Evolutionary conservation across 2,113 vertebrate species (phyloP).

Genomic region (Poeciliopsis prolifica): DNA sequence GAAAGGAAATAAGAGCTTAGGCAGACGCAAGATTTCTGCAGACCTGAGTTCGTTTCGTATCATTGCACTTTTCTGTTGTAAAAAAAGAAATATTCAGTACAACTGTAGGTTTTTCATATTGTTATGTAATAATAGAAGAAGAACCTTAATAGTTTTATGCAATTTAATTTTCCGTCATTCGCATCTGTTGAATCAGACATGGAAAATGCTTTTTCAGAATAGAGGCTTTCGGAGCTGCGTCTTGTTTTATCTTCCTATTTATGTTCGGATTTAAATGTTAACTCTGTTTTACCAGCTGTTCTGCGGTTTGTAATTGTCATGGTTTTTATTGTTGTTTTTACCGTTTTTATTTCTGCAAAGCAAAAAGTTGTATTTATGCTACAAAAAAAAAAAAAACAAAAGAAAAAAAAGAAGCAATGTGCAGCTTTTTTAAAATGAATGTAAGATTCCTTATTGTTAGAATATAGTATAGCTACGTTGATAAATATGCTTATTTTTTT

Average conservation of each 20-base stretch:
- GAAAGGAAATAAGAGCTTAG: constrained; percentile 14
- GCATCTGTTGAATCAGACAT: background rate
- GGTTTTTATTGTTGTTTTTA: constrained; percentile 19
- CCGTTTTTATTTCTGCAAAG: constrained; percentile 9
- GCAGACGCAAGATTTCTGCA: constrained; percentile 1
- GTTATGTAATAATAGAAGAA: constrained; percentile 16
- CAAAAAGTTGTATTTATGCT: constrained; percentile 34
- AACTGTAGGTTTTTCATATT: background rate
- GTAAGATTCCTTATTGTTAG: constrained; percentile 36
- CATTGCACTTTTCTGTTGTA: constrained; percentile 49
- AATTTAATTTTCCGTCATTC: constrained; percentile 11
- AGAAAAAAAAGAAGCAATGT: constrained; percentile 26
- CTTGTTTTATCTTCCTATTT: background rate
- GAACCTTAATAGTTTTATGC: constrained; percentile 17
- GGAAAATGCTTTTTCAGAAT: background rate
- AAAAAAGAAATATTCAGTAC: background rate
- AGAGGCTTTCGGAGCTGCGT: background rate
- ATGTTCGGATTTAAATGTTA: constrained; percentile 3
- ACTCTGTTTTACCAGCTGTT: constrained; percentile 12
- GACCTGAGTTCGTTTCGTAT: constrained; percentile 25
- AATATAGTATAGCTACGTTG: constrained; percentile 28
- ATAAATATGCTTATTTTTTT: constrained; percentile 66
- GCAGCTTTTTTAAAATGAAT: constrained; percentile 46
- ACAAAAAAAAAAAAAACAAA: constrained; percentile 56
- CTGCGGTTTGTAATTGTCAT: constrained; percentile 2